Base-by-base conservation (phyloP, 2,888 invertebrate species). In the Acrocyrtus sp. region DNA sequence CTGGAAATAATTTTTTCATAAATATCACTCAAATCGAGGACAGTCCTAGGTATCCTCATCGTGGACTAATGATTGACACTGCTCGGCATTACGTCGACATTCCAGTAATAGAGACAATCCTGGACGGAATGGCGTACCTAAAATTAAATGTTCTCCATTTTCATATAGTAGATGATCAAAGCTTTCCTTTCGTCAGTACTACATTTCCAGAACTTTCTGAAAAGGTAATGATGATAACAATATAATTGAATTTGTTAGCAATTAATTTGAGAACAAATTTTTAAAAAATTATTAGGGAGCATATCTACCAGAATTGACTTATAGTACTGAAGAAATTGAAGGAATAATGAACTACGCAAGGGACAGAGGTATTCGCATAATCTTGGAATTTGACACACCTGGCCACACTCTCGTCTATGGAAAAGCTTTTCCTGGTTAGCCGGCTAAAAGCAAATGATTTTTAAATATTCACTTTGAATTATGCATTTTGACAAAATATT, bases 141-240 rank as follows among this genome's bases (percentile, higher is more conserved):
- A 97, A 98, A 85, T 85, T 96, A 83, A 97, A 97, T 84, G 94
- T 96, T 0, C 90, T 97, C 74, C 96, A 97, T 84, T 97, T 97
- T 96, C 97, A 97, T 83, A 92, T 97, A 56, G 92, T 93, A 0
- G 97, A 98, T 84, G 95, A 96, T 83, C 92, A 94, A 82, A 93
- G 95, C 78, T 98, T 97, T 84, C 96, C 97, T 0, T 97, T 92
- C 83, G 88, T 91, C 79, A 96, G 95, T 83, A 85, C 84, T 47
- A 87, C 83, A 43, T 96, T 90, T 83, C 96, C 96, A 0, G 88
- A 92, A 75, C 85, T 96, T 56, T 74, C 78, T 3, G 43, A 72
- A 43, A 78, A 72, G 65, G 74, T 76, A n/a, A 41, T n/a, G 29
- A 24, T n/a, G n/a, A n/a, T n/a, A 10, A 22, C 53, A 12, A 6